Conservation (phyloP, 2,797 vertebrate species). For the Sebastes trivittatus region DNA sequence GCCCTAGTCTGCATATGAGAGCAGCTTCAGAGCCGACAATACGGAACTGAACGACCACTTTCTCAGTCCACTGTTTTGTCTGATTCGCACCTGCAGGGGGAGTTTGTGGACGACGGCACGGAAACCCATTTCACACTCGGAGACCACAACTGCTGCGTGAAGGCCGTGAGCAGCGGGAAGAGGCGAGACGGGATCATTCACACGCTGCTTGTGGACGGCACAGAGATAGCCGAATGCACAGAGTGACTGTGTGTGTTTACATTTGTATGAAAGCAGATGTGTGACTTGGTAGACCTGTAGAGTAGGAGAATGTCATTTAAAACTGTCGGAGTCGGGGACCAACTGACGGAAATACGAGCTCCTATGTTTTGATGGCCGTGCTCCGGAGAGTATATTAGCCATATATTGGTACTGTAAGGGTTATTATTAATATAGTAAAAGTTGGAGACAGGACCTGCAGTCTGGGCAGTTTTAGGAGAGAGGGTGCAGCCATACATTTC, state of each 20-base stretch:
- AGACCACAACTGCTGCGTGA: slow-evolving; percentile 92
- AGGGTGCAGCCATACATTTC: background rate
- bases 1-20: background rate
- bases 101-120: slow-evolving; percentile 98
- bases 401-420: slow-evolving; percentile 1
- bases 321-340: slow-evolving; percentile 11
- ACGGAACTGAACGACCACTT: background rate
- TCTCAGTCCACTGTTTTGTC: background rate
- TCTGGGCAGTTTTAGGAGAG: background rate
- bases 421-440: background rate
- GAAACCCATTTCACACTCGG: slow-evolving; percentile 95
- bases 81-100: slow-evolving; percentile 82
- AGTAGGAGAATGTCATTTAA: background rate
- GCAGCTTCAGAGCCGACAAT: background rate
- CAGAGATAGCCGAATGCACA: slow-evolving; percentile 87
- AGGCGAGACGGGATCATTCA: slow-evolving; percentile 95
- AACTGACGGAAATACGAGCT: background rate
- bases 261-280: background rate
- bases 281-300: background rate
- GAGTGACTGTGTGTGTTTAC: slow-evolving; percentile 72
- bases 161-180: slow-evolving; percentile 97
- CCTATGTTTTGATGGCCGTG: background rate
- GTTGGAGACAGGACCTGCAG: background rate
- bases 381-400: slow-evolving; percentile 10
- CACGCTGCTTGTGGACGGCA: slow-evolving; percentile 90